A percentile compares a stretch with the other conserved stretches of the same genome.
Evolutionary conservation across 2,113 vertebrate species (phyloP).

Genomic region (Oxyruncus cristatus): DNA sequence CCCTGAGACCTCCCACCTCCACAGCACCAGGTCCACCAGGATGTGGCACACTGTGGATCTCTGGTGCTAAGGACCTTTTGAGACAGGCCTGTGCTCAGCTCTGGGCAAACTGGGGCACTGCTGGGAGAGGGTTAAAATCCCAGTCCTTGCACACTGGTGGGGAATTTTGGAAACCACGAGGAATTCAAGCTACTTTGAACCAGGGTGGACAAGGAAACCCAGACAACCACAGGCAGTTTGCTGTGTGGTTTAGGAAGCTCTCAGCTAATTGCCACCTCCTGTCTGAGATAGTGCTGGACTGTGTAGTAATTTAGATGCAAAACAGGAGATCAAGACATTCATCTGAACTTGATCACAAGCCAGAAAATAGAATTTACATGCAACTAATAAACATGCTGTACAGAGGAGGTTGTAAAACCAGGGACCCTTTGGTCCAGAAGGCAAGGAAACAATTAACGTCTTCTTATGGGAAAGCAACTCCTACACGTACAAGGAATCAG

Average conservation of each 20-base stretch:
- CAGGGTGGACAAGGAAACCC: neutral
- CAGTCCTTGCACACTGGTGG: neutral
- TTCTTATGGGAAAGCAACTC: neutral
- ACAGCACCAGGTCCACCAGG: accelerated
- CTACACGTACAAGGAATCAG: neutral
- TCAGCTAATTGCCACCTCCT: neutral
- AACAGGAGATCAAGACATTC: neutral
- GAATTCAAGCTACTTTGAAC: neutral
- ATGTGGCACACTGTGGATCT: neutral
- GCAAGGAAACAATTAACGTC: neutral
- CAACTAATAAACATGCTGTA: neutral
- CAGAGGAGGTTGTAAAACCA: neutral
- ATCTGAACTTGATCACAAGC: neutral
- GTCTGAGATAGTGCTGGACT: neutral
- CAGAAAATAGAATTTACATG: neutral
- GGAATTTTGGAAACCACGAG: neutral
- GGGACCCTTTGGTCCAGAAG: neutral
- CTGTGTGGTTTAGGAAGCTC: neutral
- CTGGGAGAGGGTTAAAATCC: neutral
- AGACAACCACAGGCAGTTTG: neutral
- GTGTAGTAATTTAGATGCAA: neutral
- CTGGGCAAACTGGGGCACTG: neutral
- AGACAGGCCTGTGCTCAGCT: neutral
- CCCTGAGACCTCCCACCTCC: neutral
- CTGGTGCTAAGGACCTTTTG: neutral